Base-by-base conservation (phyloP, 1,140 invertebrate species). In the Aphelinus certus region DNA sequence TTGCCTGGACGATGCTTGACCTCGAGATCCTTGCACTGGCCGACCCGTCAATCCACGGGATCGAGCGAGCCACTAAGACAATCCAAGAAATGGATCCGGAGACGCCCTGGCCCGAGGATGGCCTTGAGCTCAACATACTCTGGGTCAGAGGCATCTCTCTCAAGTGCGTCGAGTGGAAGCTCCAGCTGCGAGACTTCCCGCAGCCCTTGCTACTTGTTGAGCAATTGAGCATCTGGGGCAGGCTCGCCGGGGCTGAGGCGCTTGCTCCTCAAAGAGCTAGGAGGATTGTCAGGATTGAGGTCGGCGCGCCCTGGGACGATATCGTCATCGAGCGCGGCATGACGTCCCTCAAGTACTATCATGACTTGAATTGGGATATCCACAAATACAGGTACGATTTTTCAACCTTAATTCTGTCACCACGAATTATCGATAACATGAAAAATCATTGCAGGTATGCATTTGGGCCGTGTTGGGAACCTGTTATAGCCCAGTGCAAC, bases 381-480 rank as follows among this genome's bases (percentile, higher is more conserved):
- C 92, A 95, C 66, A 92, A 93, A 76, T 96, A 94, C 79, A 94
- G 93, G 73, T 71, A 71, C 48, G 51, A 53, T 53, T 53, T 53
- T 53, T 53, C 9, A 6, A 6, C 9, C 9, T 53, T 53, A 53
- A 6, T 53, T 53, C 51, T 0, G 26, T 26, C 26, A 26, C 26
- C 26, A 26, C 26, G 26, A 26, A 53, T 53, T 9, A 53, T 53
- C 51, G 9, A 53, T 53, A 53, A 9, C 51, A 6, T 53, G 26
- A 26, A 26, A 26, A 26, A 26, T 26, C 26, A 53, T 53, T 48
- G 2, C 55, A 75, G 73, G 81, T 95, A 97, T 82, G 96, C 97
- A 0, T 98, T 99, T 87, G 98, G 98, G 0, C 96, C 97, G 0
- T 99, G 97, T 87, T 99, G 98, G 98, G 98, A 99, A 83, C 97